Evolutionary conservation across 2,113 vertebrate genomes (phyloP).

Genomic region (Monopterus albus): DNA sequence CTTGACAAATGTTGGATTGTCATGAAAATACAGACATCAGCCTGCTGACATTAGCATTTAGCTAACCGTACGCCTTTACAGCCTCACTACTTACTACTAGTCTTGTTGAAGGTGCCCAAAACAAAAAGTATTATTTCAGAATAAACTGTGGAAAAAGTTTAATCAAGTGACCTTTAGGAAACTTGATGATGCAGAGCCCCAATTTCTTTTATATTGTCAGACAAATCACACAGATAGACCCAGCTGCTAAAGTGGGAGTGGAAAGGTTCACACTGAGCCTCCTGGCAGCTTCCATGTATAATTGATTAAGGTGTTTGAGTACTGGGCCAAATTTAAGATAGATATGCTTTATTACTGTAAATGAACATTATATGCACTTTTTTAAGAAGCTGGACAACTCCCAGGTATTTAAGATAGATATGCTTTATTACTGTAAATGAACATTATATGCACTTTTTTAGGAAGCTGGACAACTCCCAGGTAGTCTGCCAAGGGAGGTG

Average conservation of each 20-base stretch:
- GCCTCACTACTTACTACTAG: no score
- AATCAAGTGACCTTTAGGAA: no score
- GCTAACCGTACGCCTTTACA: no score
- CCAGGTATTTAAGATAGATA: conserved; percentile 34
- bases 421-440: conserved; percentile 46
- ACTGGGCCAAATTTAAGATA: conserved; percentile 37
- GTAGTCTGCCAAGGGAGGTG: neutral
- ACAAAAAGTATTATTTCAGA: neutral
- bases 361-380: conserved; percentile 25
- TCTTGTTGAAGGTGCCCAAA: neutral
- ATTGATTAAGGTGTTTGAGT: conserved; percentile 54
- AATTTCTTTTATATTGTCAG: neutral
- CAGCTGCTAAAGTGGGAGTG: conserved; percentile 12
- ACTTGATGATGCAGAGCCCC: neutral
- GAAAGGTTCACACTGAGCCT: conserved; percentile 26
- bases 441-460: conserved; percentile 19
- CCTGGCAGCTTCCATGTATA: conserved; percentile 54
- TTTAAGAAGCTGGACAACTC: conserved; percentile 28
- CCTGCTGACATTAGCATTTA: no score
- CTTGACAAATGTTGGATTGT: no score
- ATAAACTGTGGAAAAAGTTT: neutral
- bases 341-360: conserved; percentile 46
- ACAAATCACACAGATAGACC: conserved; percentile 9
- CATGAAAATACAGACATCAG: no score
- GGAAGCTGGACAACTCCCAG: conserved; percentile 26